Evolutionary conservation across 1,140 invertebrate genomes (phyloP), one percentile per base, ranked within the genome.

Genomic region (Panulirus ornatus): DNA sequence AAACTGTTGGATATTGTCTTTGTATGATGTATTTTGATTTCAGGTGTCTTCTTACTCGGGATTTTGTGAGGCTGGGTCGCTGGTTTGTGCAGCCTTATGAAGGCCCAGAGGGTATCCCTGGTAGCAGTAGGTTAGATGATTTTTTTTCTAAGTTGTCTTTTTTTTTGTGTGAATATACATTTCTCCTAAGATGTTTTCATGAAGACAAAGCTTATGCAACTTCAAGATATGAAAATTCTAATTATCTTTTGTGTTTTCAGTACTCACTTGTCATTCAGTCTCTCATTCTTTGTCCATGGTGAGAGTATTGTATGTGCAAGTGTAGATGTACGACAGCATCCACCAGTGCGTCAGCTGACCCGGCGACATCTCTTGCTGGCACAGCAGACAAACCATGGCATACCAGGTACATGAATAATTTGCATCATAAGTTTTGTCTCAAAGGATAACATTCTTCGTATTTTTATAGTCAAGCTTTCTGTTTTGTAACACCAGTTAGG

Each of bases 281-380:
- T 99, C 94, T 97, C 97, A 92, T 99, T 99, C 95, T 99, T 99
- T 94, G 97, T 99, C 90, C 98, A 99, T 94, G 99, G 99, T 84
- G 98, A 99, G 94, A 98, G 97, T 94, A 98, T 98, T 70, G 98
- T 99, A 79, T 99, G 98, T 94, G 98, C 98, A 89, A 99, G 97
- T 92, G 97, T 99, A 76, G 98, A 99, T 94, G 97, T 99, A 47
- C 96, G 98, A 90, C 97, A 98, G 94, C 98, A 99, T 95, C 97
- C 98, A 84, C 96, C 97, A 38, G 97, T 99, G 71, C 96, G 97
- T 92, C 96, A 96, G 92, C 95, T 99, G 47, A 96, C 96, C 42
- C 95, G 96, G 92, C 95, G 96, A 91, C 97, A 98, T 93, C 94
- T 98, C 71, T 95, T 95, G 81, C 95, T 96, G 91, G 96, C 96